These are phyloP conservation scores for Lepetodrilus schrolli DNA, from an alignment of 2,888 invertebrate genomes.

Conservation along the genomic window DNA sequence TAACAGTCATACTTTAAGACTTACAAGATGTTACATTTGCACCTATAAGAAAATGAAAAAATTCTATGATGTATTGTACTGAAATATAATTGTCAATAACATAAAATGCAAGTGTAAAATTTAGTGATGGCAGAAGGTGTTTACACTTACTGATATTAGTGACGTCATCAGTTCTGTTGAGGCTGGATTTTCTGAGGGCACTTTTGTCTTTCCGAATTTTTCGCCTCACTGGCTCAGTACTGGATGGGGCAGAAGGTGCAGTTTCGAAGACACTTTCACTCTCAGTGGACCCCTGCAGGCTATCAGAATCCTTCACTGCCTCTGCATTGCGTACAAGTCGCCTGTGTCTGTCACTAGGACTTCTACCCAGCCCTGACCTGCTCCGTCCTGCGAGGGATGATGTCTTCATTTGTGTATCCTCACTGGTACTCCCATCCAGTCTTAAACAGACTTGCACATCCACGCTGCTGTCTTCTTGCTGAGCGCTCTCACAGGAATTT, in stretches of 20 bases:
- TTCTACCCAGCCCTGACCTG: not conserved
- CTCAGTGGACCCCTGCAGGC: slow-evolving; percentile 23
- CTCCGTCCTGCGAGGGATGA: not conserved
- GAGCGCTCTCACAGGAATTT: not conserved
- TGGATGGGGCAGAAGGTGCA: slow-evolving; percentile 24
- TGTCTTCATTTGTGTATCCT: slow-evolving; percentile 6
- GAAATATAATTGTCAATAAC: too few species aligned
- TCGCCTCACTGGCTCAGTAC: slow-evolving; percentile 29
- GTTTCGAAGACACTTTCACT: slow-evolving; percentile 34
- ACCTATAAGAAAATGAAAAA: too few species aligned
- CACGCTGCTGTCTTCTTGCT: not conserved
- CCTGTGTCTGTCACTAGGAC: not conserved
- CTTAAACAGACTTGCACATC: not conserved
- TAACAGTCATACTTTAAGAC: too few species aligned
- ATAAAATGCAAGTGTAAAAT: too few species aligned
- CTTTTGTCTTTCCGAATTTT: slow-evolving; percentile 40
- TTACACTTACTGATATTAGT: too few species aligned
- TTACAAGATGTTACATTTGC: too few species aligned
- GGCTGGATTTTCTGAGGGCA: slow-evolving; percentile 35
- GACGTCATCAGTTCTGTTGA: slow-evolving; percentile 36
- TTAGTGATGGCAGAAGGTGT: too few species aligned
- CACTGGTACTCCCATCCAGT: not conserved
- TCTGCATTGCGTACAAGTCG: not conserved
- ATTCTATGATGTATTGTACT: too few species aligned
- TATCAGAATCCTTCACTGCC: not conserved